A percentile compares a stretch with the other conserved stretches of the same genome.
Evolutionary conservation across 2,113 vertebrate species (phyloP).

Genomic region (Litocranius walleri): DNA sequence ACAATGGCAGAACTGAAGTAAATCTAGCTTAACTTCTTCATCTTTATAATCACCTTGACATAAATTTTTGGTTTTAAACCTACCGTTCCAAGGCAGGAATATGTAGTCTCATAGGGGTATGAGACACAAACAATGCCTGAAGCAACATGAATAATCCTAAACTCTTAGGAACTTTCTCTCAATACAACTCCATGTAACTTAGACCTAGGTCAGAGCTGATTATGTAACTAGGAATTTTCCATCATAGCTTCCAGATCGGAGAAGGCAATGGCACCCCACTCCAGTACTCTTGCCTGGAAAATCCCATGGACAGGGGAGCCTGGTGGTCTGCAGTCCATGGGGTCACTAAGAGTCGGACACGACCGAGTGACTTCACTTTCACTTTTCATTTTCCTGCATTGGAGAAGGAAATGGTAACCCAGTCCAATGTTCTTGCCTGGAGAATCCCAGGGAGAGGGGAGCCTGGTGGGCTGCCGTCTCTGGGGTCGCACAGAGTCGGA

Average conservation of each 20-base stretch:
- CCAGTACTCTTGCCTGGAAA: too few relatives aligned
- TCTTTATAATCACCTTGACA: neutral
- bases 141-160: neutral
- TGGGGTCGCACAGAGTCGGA: too few relatives aligned
- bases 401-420: too few relatives aligned
- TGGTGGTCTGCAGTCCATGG: too few relatives aligned
- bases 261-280: too few relatives aligned
- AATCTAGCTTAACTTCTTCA: neutral
- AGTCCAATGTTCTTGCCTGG: too few relatives aligned
- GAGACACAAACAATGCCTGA: neutral
- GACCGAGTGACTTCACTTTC: too few relatives aligned
- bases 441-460: too few relatives aligned
- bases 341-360: too few relatives aligned
- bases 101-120: neutral
- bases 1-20: neutral
- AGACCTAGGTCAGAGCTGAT: neutral
- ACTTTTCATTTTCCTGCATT: too few relatives aligned
- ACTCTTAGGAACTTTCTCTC: neutral
- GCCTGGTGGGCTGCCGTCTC: too few relatives aligned
- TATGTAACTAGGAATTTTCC: neutral
- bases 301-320: too few relatives aligned
- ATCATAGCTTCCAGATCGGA: neutral
- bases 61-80: neutral
- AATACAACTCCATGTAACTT: neutral
- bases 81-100: neutral